These are phyloP conservation scores for Paramisgurnus dabryanus DNA, from an alignment of 2,113 vertebrate species.

Conservation along the genomic window DNA sequence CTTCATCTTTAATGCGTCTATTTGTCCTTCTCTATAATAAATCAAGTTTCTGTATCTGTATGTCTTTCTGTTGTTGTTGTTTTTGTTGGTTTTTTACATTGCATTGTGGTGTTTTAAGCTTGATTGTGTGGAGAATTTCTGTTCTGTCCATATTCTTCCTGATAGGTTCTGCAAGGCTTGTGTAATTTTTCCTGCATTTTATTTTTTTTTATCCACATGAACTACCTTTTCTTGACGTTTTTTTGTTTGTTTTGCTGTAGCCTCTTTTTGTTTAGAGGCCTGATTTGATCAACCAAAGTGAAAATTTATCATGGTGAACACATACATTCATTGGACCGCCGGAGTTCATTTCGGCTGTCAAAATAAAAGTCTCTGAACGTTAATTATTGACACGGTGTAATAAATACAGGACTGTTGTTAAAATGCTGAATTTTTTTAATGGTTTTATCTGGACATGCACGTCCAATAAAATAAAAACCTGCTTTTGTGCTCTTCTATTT, in stretches of 20 bases:
- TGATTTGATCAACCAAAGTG: slow-evolving; percentile 54
- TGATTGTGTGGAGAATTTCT: slow-evolving; percentile 35
- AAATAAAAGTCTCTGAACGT: slow-evolving; percentile 11
- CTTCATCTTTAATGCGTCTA: slow-evolving; percentile 71
- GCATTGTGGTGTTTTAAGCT: slow-evolving; percentile 58
- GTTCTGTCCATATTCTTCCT: slow-evolving; percentile 30
- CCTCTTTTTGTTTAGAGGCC: slow-evolving; percentile 43
- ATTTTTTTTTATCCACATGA: slow-evolving; percentile 1
- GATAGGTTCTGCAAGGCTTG: slow-evolving; percentile 35
- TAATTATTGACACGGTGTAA: slow-evolving; percentile 29
- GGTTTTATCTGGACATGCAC: slow-evolving; percentile 36
- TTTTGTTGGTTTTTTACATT: slow-evolving; percentile 52
- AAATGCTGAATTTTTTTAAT: slow-evolving; percentile 35
- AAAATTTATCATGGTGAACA: slow-evolving; percentile 28
- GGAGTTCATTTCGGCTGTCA: slow-evolving; percentile 20
- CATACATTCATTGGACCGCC: slow-evolving; percentile 21
- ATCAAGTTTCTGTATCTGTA: slow-evolving; percentile 52
- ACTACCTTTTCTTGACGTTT: slow-evolving; percentile 31
- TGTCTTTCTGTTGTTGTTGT: slow-evolving; percentile 43
- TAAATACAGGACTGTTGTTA: slow-evolving; percentile 40
- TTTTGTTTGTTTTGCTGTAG: slow-evolving; percentile 8
- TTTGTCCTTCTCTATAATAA: slow-evolving; percentile 44
- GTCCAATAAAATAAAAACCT: slow-evolving; percentile 27
- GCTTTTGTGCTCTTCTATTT: slow-evolving; percentile 42
- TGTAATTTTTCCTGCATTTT: slow-evolving; percentile 37